A percentile compares a stretch with the other conserved stretches of the same genome.
Conservation (phyloP, 2,113 vertebrate genomes). For the Sceloporus tristichus region DNA sequence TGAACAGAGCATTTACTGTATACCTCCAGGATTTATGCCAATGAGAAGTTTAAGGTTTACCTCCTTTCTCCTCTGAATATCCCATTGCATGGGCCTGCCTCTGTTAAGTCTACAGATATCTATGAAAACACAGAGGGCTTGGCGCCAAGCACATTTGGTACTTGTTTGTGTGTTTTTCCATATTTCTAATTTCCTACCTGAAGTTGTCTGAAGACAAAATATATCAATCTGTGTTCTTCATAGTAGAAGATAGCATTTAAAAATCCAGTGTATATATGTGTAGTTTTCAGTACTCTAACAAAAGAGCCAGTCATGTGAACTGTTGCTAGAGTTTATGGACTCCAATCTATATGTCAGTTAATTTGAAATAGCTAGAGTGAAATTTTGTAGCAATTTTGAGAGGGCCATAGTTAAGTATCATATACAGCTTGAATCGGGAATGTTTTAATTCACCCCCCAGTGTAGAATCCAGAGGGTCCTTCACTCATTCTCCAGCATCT, state of each 20-base stretch:
- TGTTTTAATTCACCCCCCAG: not conserved
- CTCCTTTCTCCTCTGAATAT: not conserved
- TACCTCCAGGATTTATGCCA: not conserved
- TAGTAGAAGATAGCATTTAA: not conserved
- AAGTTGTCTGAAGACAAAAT: not conserved
- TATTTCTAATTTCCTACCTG: not conserved
- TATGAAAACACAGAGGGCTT: not conserved
- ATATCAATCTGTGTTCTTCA: not conserved
- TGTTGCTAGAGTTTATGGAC: not conserved
- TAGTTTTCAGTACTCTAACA: slow-evolving; percentile 23
- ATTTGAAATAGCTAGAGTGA: slow-evolving; percentile 13
- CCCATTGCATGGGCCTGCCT: not conserved
- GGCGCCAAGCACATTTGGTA: not conserved
- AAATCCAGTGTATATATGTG: not conserved
- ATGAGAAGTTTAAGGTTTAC: not conserved
- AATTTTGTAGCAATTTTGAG: not conserved
- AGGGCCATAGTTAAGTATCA: not conserved
- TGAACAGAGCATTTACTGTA: slow-evolving; percentile 7
- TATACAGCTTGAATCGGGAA: not conserved
- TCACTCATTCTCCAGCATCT: not conserved
- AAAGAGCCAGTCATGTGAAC: slow-evolving; percentile 34
- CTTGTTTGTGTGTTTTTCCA: not conserved
- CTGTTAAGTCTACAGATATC: not conserved
- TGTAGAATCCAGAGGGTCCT: not conserved
- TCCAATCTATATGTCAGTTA: slow-evolving; percentile 16